Conservation (phyloP, 2,888 invertebrate genomes). For the Cordylochernes scorpioides region DNA sequence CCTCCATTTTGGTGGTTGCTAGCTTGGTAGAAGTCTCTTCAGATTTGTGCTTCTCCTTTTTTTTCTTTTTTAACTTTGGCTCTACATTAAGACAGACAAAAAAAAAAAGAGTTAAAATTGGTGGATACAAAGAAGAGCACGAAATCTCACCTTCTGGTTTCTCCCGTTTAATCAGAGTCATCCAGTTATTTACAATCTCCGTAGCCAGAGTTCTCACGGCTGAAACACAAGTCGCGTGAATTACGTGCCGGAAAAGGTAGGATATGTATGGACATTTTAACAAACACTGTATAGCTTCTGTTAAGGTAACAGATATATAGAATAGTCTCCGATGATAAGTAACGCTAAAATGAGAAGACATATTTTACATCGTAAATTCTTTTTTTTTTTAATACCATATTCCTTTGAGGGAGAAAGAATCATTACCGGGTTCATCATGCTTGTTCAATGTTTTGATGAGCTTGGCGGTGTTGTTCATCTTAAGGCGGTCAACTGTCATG, state of each 20-base stretch:
- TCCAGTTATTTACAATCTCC: slow-evolving; percentile 62
- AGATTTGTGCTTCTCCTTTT: too few relatives aligned
- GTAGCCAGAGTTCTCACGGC: slow-evolving; percentile 48
- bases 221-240: slow-evolving; percentile 24
- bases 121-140: slow-evolving; percentile 3
- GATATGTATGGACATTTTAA: too few relatives aligned
- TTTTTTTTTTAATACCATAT: background rate
- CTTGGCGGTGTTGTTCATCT: slow-evolving; percentile 72
- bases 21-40: too few relatives aligned
- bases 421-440: slow-evolving; percentile 45
- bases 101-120: background rate
- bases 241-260: background rate
- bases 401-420: slow-evolving; percentile 2
- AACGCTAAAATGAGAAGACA: too few relatives aligned
- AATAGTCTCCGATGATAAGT: too few relatives aligned
- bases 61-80: slow-evolving; percentile 10
- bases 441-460: slow-evolving; percentile 62
- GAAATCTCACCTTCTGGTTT: slow-evolving; percentile 6
- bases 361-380: too few relatives aligned
- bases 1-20: too few relatives aligned
- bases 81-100: background rate
- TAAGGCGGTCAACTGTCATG: slow-evolving; percentile 63
- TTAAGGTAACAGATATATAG: too few relatives aligned
- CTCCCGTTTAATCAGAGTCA: slow-evolving; percentile 51
- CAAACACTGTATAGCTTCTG: background rate